phyloP scores from a whole-genome alignment of 2,888 invertebrate genomes.

The Tetheella fluctuosa region DNA sequence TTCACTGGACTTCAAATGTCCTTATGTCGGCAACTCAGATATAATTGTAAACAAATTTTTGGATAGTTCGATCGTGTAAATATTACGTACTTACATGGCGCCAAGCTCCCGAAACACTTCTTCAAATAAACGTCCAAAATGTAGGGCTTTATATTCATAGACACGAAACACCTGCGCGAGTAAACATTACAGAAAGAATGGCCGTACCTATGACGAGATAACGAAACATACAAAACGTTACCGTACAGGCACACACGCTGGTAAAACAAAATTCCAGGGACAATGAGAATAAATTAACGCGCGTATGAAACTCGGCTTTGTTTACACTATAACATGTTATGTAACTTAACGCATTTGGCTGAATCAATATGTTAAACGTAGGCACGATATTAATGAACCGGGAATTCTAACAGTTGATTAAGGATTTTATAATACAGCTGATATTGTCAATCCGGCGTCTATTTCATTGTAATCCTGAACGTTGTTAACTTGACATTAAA shows the following conservation, averaged over 20 bases:
- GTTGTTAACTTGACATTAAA: neutral
- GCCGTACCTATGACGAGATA: constrained; percentile 38
- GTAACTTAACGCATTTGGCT: constrained; percentile 13
- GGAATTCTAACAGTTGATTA: constrained; percentile 1
- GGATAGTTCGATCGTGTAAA: constrained; percentile 9
- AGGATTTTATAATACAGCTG: neutral
- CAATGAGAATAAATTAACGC: constrained; percentile 47
- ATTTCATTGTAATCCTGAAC: neutral
- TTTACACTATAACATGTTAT: constrained; percentile 24
- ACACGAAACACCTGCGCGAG: constrained; percentile 48
- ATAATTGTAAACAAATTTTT: neutral
- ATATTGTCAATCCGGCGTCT: neutral
- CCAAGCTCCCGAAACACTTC: constrained; percentile 36
- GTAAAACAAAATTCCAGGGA: constrained; percentile 45
- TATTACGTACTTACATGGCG: constrained; percentile 24
- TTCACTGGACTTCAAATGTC: no score
- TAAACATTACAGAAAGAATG: constrained; percentile 40
- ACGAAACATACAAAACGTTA: constrained; percentile 29
- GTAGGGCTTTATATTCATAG: constrained; percentile 47
- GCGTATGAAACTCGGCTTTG: constrained; percentile 34
- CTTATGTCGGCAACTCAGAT: neutral
- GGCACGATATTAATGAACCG: constrained; percentile 2
- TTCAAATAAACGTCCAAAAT: constrained; percentile 46
- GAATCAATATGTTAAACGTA: constrained; percentile 10
- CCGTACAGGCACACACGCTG: constrained; percentile 25